Conservation (phyloP, 2,797 vertebrate genomes). For the Salarias fasciatus region DNA sequence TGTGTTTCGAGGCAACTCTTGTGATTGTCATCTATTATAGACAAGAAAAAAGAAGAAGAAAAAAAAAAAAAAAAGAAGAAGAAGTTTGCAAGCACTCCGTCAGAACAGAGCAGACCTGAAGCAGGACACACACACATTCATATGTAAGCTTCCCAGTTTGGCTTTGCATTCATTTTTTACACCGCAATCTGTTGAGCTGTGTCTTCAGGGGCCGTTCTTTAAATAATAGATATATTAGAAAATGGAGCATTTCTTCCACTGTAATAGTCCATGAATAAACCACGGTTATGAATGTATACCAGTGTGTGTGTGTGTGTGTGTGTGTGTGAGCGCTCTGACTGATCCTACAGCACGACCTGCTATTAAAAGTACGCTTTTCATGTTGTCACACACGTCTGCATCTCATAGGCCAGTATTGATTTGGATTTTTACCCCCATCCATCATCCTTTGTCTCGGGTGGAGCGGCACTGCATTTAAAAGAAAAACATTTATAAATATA, state of each 20-base stretch:
- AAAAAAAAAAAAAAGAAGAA: constrained; percentile 52
- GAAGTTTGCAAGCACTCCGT: constrained; percentile 58
- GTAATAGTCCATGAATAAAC: constrained; percentile 80
- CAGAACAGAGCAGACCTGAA: constrained; percentile 37
- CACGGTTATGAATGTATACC: constrained; percentile 63
- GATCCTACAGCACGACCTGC: neutral
- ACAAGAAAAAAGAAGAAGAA: constrained; percentile 64
- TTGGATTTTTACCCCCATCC: constrained; percentile 20
- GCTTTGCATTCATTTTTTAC: constrained; percentile 77
- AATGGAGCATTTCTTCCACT: constrained; percentile 77
- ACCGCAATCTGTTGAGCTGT: constrained; percentile 76
- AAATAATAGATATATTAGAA: constrained; percentile 83
- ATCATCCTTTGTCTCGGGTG: constrained; percentile 46
- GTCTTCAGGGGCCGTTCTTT: constrained; percentile 76
- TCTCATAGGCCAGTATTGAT: constrained; percentile 23
- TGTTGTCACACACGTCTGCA: constrained; percentile 29
- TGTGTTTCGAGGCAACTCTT: constrained; percentile 68
- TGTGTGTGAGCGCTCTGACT: too few species aligned
- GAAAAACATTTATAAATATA: too few species aligned
- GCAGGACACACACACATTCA: constrained; percentile 15
- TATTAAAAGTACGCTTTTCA: constrained; percentile 34
- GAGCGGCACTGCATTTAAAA: constrained; percentile 38
- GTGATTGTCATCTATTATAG: constrained; percentile 76
- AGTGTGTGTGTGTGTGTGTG: constrained; percentile 12
- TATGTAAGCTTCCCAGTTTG: constrained; percentile 53